Conservation (phyloP, 2,797 vertebrate species). For the Sebastolobus alascanus region DNA sequence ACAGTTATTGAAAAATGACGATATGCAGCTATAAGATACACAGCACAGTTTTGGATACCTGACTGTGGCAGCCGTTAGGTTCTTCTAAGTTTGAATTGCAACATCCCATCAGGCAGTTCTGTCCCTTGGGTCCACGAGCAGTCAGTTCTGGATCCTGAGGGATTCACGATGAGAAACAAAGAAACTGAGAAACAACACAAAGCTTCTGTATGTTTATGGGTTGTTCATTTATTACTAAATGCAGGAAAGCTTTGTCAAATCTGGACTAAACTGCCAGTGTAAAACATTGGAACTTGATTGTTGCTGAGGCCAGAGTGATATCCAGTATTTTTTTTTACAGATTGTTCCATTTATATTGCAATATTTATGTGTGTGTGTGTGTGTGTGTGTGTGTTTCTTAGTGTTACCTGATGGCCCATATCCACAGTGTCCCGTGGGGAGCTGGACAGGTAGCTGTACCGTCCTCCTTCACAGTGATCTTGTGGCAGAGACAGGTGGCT, state of each 20-base stretch:
- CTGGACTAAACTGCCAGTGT: background rate
- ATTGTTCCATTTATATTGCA: background rate
- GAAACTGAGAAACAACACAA: conserved; percentile 4
- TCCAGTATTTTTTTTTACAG: background rate
- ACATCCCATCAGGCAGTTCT: conserved; percentile 85
- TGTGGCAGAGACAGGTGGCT: conserved; percentile 82
- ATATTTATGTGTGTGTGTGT: background rate
- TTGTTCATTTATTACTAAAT: background rate
- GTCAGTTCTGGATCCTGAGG: conserved; percentile 78
- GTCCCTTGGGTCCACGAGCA: conserved; percentile 65
- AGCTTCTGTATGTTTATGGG: background rate
- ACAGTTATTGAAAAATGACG: background rate
- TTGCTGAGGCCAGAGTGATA: background rate
- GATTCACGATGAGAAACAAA: conserved; percentile 6
- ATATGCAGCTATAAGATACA: background rate
- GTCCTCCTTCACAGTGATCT: conserved; percentile 79
- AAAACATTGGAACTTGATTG: background rate
- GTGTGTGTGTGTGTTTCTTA: background rate
- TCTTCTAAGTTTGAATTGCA: conserved; percentile 84
- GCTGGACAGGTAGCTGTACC: conserved; percentile 82
- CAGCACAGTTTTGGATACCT: conserved; percentile 68
- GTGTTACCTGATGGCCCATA: conserved; percentile 75
- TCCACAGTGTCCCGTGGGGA: conserved; percentile 82
- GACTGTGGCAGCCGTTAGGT: conserved; percentile 80
- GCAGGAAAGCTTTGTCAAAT: background rate